Evolutionary conservation across 2,888 invertebrate species (phyloP), one percentile per base, ranked within the genome.

Genomic region (Embidobia sp.): DNA sequence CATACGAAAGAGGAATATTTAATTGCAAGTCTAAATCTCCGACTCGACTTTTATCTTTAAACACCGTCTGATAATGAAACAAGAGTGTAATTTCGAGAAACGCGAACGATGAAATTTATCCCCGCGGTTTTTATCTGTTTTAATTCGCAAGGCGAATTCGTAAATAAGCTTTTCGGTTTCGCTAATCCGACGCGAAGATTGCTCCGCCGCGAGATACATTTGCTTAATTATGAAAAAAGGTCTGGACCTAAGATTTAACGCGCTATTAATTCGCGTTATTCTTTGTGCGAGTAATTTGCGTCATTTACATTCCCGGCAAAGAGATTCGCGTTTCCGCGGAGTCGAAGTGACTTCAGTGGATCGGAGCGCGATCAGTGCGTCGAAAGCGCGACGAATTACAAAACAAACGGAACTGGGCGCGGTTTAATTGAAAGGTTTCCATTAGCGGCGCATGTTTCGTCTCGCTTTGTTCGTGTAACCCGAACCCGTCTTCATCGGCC

Each of bases 361-460:
- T 18, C 15, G 2, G 46, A 16, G 40, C 18, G 29, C 42, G 26
- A 51, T 66, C 44, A n/a, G 44, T 29, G 26, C 31, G 40, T 11
- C 33, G 35, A 59, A 46, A 33, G 51, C 35, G 26, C 27, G 6
- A 48, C 67, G 67, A 67, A 67, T 67, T 55, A 46, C 13, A 44
- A 40, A 15, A 46, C 67, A 29, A 67, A 55, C 46, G 55, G 35
- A 55, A 67, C 48, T 55, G 13, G 53, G 48, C 31, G 48, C 31
- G 42, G 44, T 70, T 76, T 66, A 66, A 76, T 76, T 70, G 76
- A 76, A 76, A 70, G 64, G 70, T 66, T 70, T 49, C 64, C 64
- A 66, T 76, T 70, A 37, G 64, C 27, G 42, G 49, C 31, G 55
- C 55, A 26, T 46, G 69, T 49, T 59, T 49, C 59, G 48, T 59